These are phyloP conservation scores for Mimas tiliae DNA, from an alignment of 2,888 invertebrate species.

Conservation along the genomic window DNA sequence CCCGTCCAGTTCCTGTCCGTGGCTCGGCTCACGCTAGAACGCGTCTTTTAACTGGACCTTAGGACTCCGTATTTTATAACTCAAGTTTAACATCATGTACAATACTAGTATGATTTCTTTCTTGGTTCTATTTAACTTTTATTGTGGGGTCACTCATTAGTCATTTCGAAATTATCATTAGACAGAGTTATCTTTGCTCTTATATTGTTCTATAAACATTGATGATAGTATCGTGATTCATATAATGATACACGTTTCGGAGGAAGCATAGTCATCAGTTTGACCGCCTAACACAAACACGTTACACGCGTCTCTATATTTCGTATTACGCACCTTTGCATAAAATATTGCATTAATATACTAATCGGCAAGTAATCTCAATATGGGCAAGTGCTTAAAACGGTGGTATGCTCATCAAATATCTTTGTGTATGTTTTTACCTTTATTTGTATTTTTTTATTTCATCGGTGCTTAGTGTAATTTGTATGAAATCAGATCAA, in stretches of 20 bases:
- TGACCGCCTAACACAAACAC: slow-evolving; percentile 43
- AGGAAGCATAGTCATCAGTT: slow-evolving; percentile 52
- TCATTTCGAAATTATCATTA: slow-evolving; percentile 3
- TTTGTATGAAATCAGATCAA: too few relatives aligned
- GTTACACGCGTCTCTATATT: neutral
- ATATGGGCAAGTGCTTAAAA: too few relatives aligned
- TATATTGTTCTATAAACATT: slow-evolving; percentile 30
- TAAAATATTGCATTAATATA: neutral
- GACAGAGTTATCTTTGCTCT: slow-evolving; percentile 10
- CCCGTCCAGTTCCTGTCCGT: too few relatives aligned
- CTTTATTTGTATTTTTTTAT: too few relatives aligned
- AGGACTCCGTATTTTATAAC: too few relatives aligned
- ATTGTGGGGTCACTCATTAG: neutral
- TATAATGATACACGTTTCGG: slow-evolving; percentile 43
- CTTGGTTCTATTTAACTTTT: neutral
- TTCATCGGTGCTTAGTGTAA: too few relatives aligned
- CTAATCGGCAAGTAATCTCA: neutral
- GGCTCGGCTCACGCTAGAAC: too few relatives aligned
- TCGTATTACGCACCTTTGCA: neutral
- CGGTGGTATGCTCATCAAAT: too few relatives aligned
- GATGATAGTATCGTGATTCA: slow-evolving; percentile 46
- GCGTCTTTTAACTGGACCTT: too few relatives aligned
- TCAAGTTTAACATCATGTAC: neutral
- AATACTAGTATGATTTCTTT: neutral
- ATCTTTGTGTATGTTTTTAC: too few relatives aligned